These are phyloP conservation scores for Crocidura indochinensis DNA, from an alignment of 2,797 vertebrate species.

Conservation along the genomic window DNA sequence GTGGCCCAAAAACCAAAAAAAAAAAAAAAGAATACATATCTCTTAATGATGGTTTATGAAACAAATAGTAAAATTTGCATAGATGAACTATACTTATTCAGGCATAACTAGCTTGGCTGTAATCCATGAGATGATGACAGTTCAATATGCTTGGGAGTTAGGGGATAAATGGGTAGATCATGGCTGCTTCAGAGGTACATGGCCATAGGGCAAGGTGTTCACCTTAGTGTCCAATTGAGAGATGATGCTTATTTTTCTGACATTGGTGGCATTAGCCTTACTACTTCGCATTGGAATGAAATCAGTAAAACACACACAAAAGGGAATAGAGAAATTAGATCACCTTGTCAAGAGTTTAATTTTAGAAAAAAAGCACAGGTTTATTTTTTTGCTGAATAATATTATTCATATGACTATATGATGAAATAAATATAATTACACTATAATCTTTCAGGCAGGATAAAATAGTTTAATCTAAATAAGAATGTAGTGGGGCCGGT, in stretches of 20 bases:
- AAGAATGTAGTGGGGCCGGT: not conserved
- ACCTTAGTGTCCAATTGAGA: not conserved
- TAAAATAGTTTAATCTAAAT: slow-evolving; percentile 34
- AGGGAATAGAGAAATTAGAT: not conserved
- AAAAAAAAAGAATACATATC: too few relatives aligned
- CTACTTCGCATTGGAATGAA: not conserved
- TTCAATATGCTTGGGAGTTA: not conserved
- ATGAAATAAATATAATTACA: not conserved
- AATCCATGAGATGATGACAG: too few relatives aligned
- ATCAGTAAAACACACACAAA: not conserved
- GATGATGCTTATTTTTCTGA: not conserved
- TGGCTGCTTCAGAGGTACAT: not conserved
- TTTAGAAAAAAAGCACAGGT: not conserved
- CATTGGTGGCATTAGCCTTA: not conserved
- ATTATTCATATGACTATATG: not conserved
- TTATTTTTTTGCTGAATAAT: not conserved
- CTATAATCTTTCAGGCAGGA: slow-evolving; percentile 11
- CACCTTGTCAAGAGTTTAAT: slow-evolving; percentile 1
- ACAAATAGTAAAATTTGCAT: slow-evolving; percentile 3
- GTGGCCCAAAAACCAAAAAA: too few relatives aligned
- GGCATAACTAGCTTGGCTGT: not conserved
- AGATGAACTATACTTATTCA: not conserved
- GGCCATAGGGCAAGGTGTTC: not conserved
- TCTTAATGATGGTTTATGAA: not conserved
- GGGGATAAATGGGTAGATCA: not conserved